Evolutionary conservation across 2,797 vertebrate species (phyloP), one percentile per base, ranked within the genome.

Genomic region (Eremophila alpestris): DNA sequence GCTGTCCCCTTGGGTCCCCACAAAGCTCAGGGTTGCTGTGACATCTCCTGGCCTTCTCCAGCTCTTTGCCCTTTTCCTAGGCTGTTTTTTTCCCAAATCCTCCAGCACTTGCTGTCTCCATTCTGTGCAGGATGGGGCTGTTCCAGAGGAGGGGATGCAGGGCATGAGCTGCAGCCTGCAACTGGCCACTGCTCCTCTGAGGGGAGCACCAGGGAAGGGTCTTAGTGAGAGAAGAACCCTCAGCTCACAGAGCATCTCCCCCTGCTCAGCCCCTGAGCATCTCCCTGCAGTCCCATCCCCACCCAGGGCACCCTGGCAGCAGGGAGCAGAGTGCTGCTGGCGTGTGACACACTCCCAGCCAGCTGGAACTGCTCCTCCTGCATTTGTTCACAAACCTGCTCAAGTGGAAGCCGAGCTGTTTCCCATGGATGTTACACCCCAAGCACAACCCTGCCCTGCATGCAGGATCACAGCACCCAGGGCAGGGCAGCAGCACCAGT

Each of bases 121-220:
- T 27, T 43, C 59, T 45, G 20, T 16, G 52, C 9, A 74, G 45
- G 45, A 45, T 3, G 16, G 27, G 20, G 43, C 64, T 0, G 7
- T 26, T 43, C 36, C 41, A 22, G 60, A 26, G 38, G 1, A 0
- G 48, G 41, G 26, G 32, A 73, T 5, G 19, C 41, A 89, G 32
- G 34, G 46, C 70, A 69, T 2, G 55, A 64, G 46, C 46, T 41
- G 45, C 65, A 82, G n/a, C 27, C 46, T 49, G 29, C 5, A 27
- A 32, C 5, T 0, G 0, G 29, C 16, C 34, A 60, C 43, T n/a
- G 10, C 77, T 56, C 18, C 40, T 26, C 41, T 41, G 32, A 0
- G 0, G 4, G 24, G 9, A 29, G 9, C 29, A 38, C 19, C 41
- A 4, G 54, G 22, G 38, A 55, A 78, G 19, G 45, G 41, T 51